Evolutionary conservation across 2,797 vertebrate species (phyloP), one percentile per base, ranked within the genome.

Genomic region (Cryptoprocta ferox): DNA sequence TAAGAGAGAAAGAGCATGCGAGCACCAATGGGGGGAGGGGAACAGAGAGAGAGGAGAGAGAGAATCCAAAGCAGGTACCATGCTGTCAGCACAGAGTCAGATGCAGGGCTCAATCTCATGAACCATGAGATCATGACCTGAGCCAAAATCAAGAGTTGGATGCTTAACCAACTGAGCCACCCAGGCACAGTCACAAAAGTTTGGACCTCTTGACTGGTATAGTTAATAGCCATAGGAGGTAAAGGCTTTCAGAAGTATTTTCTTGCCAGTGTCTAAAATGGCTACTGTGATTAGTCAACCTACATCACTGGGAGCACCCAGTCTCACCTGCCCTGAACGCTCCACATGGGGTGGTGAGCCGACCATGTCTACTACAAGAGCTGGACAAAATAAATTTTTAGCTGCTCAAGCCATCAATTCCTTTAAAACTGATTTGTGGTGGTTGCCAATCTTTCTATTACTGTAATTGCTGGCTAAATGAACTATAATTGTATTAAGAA

Each of bases 401-500:
- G 92, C 93, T 97, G 45, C 83, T 79, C 95, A 95, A 89, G 89
- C 65, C 97, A 98, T 98, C 97, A 98, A 96, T 98, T 98, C 98
- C 95, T 98, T 96, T 97, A 96, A 98, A 97, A 73, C 97, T 97
- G 96, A 98, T 98, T 98, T 97, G 93, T 92, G 97, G 84, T 94
- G 98, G 98, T 98, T 98, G 97, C 98, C 98, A 98, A 96, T 98
- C 98, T 98, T 98, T 95, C 98, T 98, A 98, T 99, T 98, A 98
- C 97, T 98, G 97, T 98, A 99, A 98, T 99, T 98, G 98, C 98
- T 98, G 97, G 97, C 98, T 98, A 98, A 98, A 98, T 98, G 98
- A 99, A 98, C 97, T 98, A 98, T 98, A 98, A 98, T 98, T 98
- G 96, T 98, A 98, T 99, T 98, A 99, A 98, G 97, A 98, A 96